A percentile compares a stretch with the other conserved stretches of the same genome.
Conservation (phyloP, 1,140 invertebrate genomes). For the Drosophila pseudoananassae region DNA sequence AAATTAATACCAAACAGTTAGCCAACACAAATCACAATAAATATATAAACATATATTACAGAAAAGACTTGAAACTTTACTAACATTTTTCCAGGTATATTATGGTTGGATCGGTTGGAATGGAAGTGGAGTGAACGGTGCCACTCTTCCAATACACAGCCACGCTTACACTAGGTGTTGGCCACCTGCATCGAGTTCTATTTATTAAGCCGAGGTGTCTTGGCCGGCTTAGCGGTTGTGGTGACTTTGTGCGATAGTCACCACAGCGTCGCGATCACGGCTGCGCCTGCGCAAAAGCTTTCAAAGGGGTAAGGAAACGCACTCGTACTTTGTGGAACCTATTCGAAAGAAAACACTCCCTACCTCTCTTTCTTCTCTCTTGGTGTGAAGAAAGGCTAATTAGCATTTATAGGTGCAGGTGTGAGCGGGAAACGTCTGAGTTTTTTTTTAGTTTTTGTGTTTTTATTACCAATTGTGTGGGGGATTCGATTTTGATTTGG, state of each 20-base stretch:
- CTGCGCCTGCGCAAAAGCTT: slow-evolving; percentile 65
- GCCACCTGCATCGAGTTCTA: slow-evolving; percentile 81
- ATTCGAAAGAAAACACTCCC: slow-evolving; percentile 59
- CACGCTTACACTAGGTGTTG: slow-evolving; percentile 84
- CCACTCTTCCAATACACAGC: slow-evolving; percentile 83
- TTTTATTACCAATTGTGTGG: slow-evolving; percentile 25
- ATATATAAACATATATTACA: neutral
- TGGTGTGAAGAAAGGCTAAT: slow-evolving; percentile 73
- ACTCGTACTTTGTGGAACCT: slow-evolving; percentile 50
- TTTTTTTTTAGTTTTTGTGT: neutral
- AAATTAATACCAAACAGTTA: slow-evolving; percentile 28
- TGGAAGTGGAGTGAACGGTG: slow-evolving; percentile 62
- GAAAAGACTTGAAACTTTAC: slow-evolving; percentile 25
- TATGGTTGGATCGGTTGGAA: slow-evolving; percentile 32
- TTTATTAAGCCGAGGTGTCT: slow-evolving; percentile 83
- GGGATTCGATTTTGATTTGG: slow-evolving; percentile 41
- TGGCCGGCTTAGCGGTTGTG: slow-evolving; percentile 44
- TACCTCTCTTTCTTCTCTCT: slow-evolving; percentile 3
- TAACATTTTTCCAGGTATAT: slow-evolving; percentile 61
- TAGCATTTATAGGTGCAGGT: slow-evolving; percentile 62
- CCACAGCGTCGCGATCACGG: slow-evolving; percentile 28
- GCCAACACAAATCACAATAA: slow-evolving; percentile 32
- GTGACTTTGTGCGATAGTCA: slow-evolving; percentile 41
- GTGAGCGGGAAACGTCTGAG: slow-evolving; percentile 24
- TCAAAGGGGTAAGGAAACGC: slow-evolving; percentile 41